phyloP scores from a whole-genome alignment of 2,797 vertebrate species.

The Lemur catta region DNA sequence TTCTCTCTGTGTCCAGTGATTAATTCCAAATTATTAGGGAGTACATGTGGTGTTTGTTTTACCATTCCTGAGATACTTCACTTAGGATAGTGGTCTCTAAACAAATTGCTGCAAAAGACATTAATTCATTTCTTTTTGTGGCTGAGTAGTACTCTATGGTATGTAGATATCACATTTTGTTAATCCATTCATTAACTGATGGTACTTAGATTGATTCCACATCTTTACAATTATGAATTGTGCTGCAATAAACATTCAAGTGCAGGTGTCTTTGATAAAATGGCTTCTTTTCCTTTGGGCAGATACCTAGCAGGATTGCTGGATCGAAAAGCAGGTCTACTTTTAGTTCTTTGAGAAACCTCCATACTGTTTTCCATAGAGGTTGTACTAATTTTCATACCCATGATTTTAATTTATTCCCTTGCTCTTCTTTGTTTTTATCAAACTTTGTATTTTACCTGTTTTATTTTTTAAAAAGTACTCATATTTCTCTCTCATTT shows the following conservation, averaged over 20 bases:
- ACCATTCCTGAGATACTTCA: not conserved
- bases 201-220: not conserved
- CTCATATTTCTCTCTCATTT: not conserved
- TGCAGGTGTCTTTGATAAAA: not conserved
- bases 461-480: not conserved
- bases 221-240: not conserved
- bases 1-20: not conserved
- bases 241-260: not conserved
- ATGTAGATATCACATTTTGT: not conserved
- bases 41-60: not conserved
- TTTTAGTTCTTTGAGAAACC: not conserved
- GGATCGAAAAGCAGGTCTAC: not conserved
- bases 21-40: not conserved
- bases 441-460: slow-evolving; percentile 25
- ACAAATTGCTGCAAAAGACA: not conserved
- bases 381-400: not conserved
- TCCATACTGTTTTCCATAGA: not conserved
- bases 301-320: not conserved
- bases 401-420: not conserved
- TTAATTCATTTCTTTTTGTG: not conserved
- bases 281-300: not conserved
- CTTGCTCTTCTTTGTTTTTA: not conserved
- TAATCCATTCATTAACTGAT: not conserved
- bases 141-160: not conserved
- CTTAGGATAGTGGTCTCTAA: not conserved